Conservation (phyloP, 1,140 invertebrate species). For the Brachionus manjavacas region DNA sequence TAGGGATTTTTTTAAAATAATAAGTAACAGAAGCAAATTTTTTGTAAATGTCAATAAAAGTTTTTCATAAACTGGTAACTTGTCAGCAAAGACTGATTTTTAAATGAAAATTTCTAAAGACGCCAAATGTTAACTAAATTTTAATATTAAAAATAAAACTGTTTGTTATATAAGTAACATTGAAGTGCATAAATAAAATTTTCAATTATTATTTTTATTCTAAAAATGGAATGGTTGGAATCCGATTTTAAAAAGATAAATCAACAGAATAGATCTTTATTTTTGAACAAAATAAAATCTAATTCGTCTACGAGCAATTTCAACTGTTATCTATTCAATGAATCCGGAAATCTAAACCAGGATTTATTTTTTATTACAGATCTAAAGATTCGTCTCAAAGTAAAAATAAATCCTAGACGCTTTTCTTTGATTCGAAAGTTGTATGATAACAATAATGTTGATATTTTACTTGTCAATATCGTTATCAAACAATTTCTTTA, state of each 20-base stretch:
- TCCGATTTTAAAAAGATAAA: not conserved
- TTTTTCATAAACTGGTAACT: not conserved
- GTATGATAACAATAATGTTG: not conserved
- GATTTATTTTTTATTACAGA: conserved; percentile 12
- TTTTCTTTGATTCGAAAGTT: not conserved
- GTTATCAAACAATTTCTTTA: not conserved
- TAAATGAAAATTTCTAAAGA: not conserved
- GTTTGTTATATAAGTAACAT: not conserved
- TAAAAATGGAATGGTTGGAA: conserved; percentile 7
- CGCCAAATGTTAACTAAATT: not conserved
- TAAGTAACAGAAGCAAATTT: too few relatives aligned
- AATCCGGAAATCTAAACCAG: not conserved
- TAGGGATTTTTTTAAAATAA: too few relatives aligned
- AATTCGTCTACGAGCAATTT: not conserved
- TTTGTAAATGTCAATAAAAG: too few relatives aligned
- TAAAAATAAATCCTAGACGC: not conserved
- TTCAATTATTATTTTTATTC: not conserved
- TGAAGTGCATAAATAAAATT: not conserved
- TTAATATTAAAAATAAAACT: not conserved
- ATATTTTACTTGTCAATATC: not conserved
- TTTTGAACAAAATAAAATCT: conserved; percentile 9
- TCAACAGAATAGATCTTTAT: not conserved
- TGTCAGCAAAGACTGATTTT: not conserved
- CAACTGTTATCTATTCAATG: conserved; percentile 6
- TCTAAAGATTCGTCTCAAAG: not conserved